Base-by-base conservation (phyloP, 2,113 vertebrate species). In the Boleophthalmus pectinirostris region DNA sequence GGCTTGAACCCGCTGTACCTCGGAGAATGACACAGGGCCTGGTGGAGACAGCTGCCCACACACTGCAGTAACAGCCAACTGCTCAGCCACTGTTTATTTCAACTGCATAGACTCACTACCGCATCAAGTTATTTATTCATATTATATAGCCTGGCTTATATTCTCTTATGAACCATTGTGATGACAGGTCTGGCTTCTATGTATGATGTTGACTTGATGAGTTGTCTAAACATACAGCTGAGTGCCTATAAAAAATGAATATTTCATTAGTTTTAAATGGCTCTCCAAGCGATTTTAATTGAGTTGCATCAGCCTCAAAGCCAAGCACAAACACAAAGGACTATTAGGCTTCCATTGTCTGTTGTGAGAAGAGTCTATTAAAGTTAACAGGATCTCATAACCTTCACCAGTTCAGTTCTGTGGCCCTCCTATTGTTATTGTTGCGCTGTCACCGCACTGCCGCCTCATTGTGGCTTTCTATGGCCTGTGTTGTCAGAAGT, bases 381-480 rank as follows among this genome's bases (percentile, higher is more conserved):
- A 87, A 88, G 81, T 84, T 87, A 89, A 89, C 85, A 89, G 74
- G 82, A 74, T 76, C 80, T 86, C 80, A 68, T 87, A 89, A 90
- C 88, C 81, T 85, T 84, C 79, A 69, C 68, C 75, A 71, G 78
- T 72, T 86, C 29, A 70, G 77, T 78, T 67, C 60, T 67, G 45
- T 67, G 58, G 69, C 70, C 67, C 58, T 73, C 67, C 79, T 77
- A 72, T 75, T 86, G 67, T 77, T 77, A 72, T 75, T 86, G 70
- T 82, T 69, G 16, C 73, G 72, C 47, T 13, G 45, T 82, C 61
- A 56, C 10, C 1, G 38, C 69, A 49, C 70, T 58, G 68, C 68
- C 75, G 73, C 73, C 66, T 77, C 75, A 56, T 82, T 78, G 79
- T 77, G 75, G 73, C 65, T 75, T 71, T 85, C 74, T 80, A 70